phyloP scores from a whole-genome alignment of 2,797 vertebrate genomes.

The Gymnodraco acuticeps region DNA sequence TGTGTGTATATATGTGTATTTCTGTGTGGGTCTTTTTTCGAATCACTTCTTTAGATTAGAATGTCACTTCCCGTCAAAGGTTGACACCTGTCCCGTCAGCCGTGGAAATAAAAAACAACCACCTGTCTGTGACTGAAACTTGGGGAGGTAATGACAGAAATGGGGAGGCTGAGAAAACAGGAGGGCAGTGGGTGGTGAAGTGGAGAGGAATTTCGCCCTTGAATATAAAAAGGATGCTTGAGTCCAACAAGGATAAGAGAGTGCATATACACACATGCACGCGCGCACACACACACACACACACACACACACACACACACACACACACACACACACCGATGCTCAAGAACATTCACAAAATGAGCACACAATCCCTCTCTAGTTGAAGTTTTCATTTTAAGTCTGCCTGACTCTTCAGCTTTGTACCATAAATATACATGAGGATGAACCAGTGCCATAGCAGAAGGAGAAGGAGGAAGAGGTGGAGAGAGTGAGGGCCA shows the following conservation, averaged over 20 bases:
- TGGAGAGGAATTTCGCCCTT: slow-evolving; percentile 64
- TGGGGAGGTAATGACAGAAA: slow-evolving; percentile 42
- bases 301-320: background rate
- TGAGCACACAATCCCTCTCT: slow-evolving; percentile 60
- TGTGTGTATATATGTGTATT: slow-evolving; percentile 21
- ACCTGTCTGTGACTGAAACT: slow-evolving; percentile 61
- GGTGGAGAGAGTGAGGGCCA: slow-evolving; percentile 35
- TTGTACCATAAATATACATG: slow-evolving; percentile 84
- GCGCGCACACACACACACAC: slow-evolving; percentile 4
- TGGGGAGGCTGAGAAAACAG: slow-evolving; percentile 37
- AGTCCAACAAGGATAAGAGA: slow-evolving; percentile 66
- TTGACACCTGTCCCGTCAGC: slow-evolving; percentile 78
- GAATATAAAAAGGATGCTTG: slow-evolving; percentile 70
- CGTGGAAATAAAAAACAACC: slow-evolving; percentile 52
- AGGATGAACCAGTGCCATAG: slow-evolving; percentile 76
- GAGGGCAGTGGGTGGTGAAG: slow-evolving; percentile 57
- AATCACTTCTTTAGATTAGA: slow-evolving; percentile 79
- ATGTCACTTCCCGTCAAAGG: slow-evolving; percentile 78
- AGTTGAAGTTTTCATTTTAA: slow-evolving; percentile 78
- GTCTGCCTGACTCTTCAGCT: slow-evolving; percentile 77
- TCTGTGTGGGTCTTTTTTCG: slow-evolving; percentile 41
- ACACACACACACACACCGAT: no score
- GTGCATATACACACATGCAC: slow-evolving; percentile 40
- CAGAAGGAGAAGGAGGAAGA: slow-evolving; percentile 64
- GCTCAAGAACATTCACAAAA: slow-evolving; percentile 42